Conservation (phyloP, 2,888 invertebrate genomes). For the Andrena hattorfiana region DNA sequence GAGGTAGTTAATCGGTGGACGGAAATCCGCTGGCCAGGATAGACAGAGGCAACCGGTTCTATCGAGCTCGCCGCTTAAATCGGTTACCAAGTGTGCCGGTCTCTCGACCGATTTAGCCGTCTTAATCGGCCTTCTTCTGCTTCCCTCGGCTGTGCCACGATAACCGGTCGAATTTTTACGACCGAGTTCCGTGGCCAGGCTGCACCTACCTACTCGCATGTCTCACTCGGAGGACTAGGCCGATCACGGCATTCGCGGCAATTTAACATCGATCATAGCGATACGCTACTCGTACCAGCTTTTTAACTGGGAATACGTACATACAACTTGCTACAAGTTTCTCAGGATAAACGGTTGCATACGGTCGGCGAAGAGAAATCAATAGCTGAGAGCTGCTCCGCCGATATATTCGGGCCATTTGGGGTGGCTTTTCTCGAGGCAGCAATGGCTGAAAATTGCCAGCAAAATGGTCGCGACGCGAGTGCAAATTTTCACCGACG, state of each 20-base stretch:
- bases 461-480: background rate
- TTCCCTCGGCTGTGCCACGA: background rate
- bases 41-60: conserved; percentile 48
- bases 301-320: too few species aligned
- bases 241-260: background rate
- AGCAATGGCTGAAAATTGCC: background rate
- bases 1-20: conserved; percentile 18
- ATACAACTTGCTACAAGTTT: too few species aligned
- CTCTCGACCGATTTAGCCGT: conserved; percentile 35
- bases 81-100: conserved; percentile 25
- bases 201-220: background rate
- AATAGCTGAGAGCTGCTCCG: too few species aligned
- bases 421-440: too few species aligned
- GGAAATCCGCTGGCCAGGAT: conserved; percentile 36
- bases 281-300: background rate
- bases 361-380: too few species aligned
- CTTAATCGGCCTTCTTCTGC: conserved; percentile 31
- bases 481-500: background rate
- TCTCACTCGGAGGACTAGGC: background rate
- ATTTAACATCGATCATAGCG: background rate
- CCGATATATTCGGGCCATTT: too few species aligned
- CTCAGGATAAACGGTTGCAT: too few species aligned
- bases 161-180: conserved; percentile 22
- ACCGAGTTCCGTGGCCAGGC: conserved; percentile 8
- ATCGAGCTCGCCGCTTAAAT: conserved; percentile 41